Evolutionary conservation across 2,888 invertebrate species (phyloP), one percentile per base, ranked within the genome.

Genomic region (Agrochola lota): DNA sequence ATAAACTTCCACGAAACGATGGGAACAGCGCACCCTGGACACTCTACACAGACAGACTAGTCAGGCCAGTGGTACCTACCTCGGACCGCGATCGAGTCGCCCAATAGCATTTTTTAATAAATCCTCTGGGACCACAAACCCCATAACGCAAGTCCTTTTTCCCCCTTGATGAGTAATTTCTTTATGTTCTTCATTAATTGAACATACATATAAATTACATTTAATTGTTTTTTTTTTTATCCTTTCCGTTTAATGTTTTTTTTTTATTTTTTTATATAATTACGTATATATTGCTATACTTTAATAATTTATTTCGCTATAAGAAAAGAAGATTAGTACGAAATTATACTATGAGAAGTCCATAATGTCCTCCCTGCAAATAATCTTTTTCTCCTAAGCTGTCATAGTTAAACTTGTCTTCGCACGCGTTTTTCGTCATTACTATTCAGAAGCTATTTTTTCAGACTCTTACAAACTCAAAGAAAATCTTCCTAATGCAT

Each of bases 401-500:
- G 71, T 70, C 76, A 75, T 76, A 85, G 59, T 60, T 30, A 64
- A 64, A 83, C 71, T 68, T 68, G 43, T 66, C 26, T 26, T 67
- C 11, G 11, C 62, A 71, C 67, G 71, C 60, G 55, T 69, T 68
- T 17, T 57, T 26, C 9, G 69, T 55, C 74, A 63, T 86, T 79
- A 77, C 88, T 84, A 86, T 86, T 78, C 78, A 77, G 67, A 81
- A 70, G 59, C 35, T 35, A 72, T 72, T 82, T 87, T 87, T 80
- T 70, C 52, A 76, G 62, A 62, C 49, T 74, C 55, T 63, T 71
- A 57, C 77, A 71, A 85, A 79, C 66, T 87, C 71, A 78, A 77
- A 84, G 79, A 84, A 75, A 81, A 79, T 79, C 69, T 81, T 79
- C 78, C 88, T 86, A 88, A 86, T 88, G 86, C 86, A 86, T 86